Percentiles rank a stretch among this genome's conserved stretches.
These are phyloP conservation scores for Euclidia mi DNA, from an alignment of 2,888 invertebrate genomes.

Conservation along the genomic window DNA sequence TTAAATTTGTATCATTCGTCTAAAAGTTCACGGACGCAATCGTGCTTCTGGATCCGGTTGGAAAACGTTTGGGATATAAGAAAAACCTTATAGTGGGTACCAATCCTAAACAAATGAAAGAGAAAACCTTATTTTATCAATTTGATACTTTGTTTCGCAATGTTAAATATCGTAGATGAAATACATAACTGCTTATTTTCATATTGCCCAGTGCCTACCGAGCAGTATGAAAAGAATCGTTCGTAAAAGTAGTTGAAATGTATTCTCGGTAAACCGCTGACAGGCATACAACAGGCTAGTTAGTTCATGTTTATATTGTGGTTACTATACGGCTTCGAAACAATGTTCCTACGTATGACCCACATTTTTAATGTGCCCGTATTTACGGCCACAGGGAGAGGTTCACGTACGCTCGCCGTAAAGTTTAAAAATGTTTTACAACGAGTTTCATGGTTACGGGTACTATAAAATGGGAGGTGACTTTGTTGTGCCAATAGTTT, in stretches of 20 bases:
- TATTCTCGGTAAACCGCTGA: slow-evolving; percentile 29
- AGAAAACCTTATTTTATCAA: too few species aligned
- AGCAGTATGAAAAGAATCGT: too few species aligned
- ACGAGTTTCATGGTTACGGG: slow-evolving; percentile 39
- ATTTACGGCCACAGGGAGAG: slow-evolving; percentile 63
- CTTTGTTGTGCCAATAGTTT: slow-evolving; percentile 27
- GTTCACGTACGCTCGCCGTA: slow-evolving; percentile 53
- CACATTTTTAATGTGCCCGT: slow-evolving; percentile 65
- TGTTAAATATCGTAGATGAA: too few species aligned
- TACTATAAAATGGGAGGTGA: slow-evolving; percentile 30
- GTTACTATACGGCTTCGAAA: slow-evolving; percentile 58
- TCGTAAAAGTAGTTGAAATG: slow-evolving; percentile 12
- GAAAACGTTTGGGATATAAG: too few species aligned
- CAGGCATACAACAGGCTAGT: slow-evolving; percentile 31
- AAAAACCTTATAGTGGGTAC: too few species aligned
- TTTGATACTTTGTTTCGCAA: too few species aligned
- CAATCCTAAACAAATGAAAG: too few species aligned
- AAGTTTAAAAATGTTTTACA: slow-evolving; percentile 59
- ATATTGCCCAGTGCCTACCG: too few species aligned
- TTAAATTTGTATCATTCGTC: too few species aligned
- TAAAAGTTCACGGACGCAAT: too few species aligned
- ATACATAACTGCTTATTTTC: too few species aligned
- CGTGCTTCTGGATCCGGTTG: too few species aligned
- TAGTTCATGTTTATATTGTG: slow-evolving; percentile 60
- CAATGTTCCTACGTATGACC: slow-evolving; percentile 71